Base-by-base conservation (phyloP, 2,113 vertebrate genomes). In the Strigops habroptila region DNA sequence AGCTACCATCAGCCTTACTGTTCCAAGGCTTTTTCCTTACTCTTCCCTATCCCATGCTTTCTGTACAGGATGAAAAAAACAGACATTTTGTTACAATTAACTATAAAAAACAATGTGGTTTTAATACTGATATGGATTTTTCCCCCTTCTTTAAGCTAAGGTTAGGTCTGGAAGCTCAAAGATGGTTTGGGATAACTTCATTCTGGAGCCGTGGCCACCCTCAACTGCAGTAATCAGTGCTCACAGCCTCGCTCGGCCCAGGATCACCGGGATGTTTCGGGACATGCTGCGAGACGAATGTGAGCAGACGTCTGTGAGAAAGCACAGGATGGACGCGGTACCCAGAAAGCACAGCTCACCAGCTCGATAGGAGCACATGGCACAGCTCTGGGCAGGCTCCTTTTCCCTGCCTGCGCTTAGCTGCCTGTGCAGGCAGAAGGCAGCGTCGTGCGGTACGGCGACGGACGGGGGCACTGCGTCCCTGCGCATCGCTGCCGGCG, bases 321-420 rank as follows among this genome's bases (percentile, higher is more conserved):
- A 6, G 19, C 44, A 5, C 12, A 2, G 3, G 18, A 4, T 1
- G 43, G 19, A 18, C 0, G 3, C 5, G 1, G 8, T 31, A 3
- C 13, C 14, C 62, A 9, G n/a, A 2, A 6, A 31, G 31, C 46
- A 13, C 11, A 21, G 30, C 24, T 24, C 35, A 3, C 23, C 7
- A 1, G 19, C 49, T 46, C 2, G 2, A 1, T 4, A 48, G 53
- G 44, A 28, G 25, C 35, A 0, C 10, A 3, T 0, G 9, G 33
- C 3, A 5, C 11, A 22, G 24, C n/a, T 15, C 23, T 1, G 19
- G 53, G 25, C 18, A 25, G 53, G 48, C 18, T 49, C 10, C 1
- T 7, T 12, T 5, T 4, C 55, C 53, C 60, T 39, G 59, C 59
- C 49, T 1, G 9, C 48, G 1, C 14, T 3, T 0, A 1, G 28